Evolutionary conservation across 2,113 vertebrate species (phyloP), one percentile per base, ranked within the genome.

Genomic region (Amphilophus citrinellus): DNA sequence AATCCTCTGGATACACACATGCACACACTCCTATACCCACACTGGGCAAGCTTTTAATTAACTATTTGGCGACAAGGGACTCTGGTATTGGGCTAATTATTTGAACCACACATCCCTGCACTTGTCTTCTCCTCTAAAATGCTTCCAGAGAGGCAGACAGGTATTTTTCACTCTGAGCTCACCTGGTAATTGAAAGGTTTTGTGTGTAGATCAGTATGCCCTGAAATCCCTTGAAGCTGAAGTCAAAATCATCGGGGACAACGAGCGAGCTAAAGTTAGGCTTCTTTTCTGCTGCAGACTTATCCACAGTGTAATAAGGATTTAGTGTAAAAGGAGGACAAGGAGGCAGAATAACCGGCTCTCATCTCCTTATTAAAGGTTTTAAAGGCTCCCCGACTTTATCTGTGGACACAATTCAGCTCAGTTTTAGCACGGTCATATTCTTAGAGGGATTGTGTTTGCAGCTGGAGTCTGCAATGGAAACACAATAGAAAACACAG

Each of bases 81-180:
- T 86, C 84, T 90, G 68, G 78, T 87, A 84, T 90, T 92, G 76
- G 87, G 85, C 92, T 96, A 96, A 95, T 96, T 95, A 95, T 93
- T 91, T 90, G 83, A 91, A 80, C 44, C 76, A 37, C 80, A 84
- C 87, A 87, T 91, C 83, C 61, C 82, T 75, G 61, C 82, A 10
- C 86, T 84, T 57, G 37, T 86, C 85, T 89, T 24, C 61, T 81
- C 56, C 80, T 81, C 77, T 77, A 80, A 88, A 82, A 82, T 42
- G 27, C 71, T 80, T 82, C 82, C 84, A 80, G 61, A 62, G 68
- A 63, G 39, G 79, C 79, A 80, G 76, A 35, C 85, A 83, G 89
- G 85, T 87, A 22, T 57, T 79, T 80, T 76, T 78, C 71, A 24
- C 80, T 90, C 7, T 77, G 56, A 81, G 80, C 77, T 92, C 85